Conservation (phyloP, 2,888 invertebrate species). For the Pharmacophagus antenor region DNA sequence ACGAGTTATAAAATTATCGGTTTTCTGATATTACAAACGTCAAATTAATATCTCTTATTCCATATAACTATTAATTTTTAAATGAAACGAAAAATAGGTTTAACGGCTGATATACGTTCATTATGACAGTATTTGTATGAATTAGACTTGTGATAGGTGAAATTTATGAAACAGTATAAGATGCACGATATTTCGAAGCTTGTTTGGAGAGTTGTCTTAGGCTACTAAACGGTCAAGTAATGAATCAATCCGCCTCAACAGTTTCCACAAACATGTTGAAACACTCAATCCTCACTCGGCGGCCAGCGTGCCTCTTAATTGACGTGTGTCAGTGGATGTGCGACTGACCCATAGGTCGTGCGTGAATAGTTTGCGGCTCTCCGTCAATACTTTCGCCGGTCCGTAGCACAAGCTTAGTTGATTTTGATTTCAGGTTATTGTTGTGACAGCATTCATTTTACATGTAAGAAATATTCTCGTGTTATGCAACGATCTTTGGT, state of each 20-base stretch:
- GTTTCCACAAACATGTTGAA: conserved; percentile 77
- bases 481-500: conserved; percentile 25
- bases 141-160: too few relatives aligned
- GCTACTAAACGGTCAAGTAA: conserved; percentile 44
- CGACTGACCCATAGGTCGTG: conserved; percentile 73
- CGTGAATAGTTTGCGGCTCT: conserved; percentile 72
- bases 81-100: too few relatives aligned
- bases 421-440: conserved; percentile 30
- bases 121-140: too few relatives aligned
- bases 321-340: conserved; percentile 79
- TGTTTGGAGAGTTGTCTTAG: conserved; percentile 8
- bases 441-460: conserved; percentile 18
- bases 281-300: conserved; percentile 72
- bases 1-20: background rate
- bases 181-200: conserved; percentile 1
- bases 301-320: conserved; percentile 72
- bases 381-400: conserved; percentile 69
- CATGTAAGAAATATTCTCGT: conserved; percentile 17
- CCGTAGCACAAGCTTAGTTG: conserved; percentile 24
- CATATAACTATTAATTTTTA: too few relatives aligned
- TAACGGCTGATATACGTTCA: too few relatives aligned
- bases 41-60: background rate
- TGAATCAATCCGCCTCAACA: conserved; percentile 73
- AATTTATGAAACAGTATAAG: background rate
- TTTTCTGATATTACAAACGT: background rate